Evolutionary conservation across 2,797 vertebrate species (phyloP), one percentile per base, ranked within the genome.

Genomic region (Lacerta viridis): DNA sequence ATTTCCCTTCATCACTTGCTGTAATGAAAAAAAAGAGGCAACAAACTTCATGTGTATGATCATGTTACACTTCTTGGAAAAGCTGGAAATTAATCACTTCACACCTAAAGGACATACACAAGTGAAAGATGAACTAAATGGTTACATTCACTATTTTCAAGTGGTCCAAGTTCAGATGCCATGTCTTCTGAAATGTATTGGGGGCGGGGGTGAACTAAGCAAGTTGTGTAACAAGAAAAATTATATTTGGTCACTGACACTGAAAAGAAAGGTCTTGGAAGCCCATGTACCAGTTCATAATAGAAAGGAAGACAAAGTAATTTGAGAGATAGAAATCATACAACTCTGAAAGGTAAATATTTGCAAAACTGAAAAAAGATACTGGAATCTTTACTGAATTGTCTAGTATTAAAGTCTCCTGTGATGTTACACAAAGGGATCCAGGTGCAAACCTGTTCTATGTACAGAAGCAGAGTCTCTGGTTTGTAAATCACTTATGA

Each of bases 401-500:
- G 79, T 84, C 18, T 61, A 71, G 23, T 17, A 84, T 80, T 25
- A 25, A 61, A 10, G 20, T 64, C 18, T 23, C 36, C 55, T 39
- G 79, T n/a, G 46, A 27, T 27, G 75, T 84, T 84, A 84, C 29
- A 61, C 29, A 43, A 7, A 79, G 9, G 8, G 55, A 33, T 84
- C 18, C n/a, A 78, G 39, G 3, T 17, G 2, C 18, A 78, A 79
- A 68, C 20, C 33, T 61, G 33, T 59, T 78, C 81, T 71, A 61
- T 33, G 36, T 59, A 86, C 23, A 66, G 46, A 84, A 71, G 43
- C 11, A 66, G 11, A 36, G 6, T 39, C 41, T 27, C 10, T 9
- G 33, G 33, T 76, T 41, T 89, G 43, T 86, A 82, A 86, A 86
- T 86, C 43, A 66, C 33, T 41, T 76, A n/a, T 68, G 71, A 86